Evolutionary conservation across 2,888 invertebrate species (phyloP).

Genomic region (Ophraella communa): DNA sequence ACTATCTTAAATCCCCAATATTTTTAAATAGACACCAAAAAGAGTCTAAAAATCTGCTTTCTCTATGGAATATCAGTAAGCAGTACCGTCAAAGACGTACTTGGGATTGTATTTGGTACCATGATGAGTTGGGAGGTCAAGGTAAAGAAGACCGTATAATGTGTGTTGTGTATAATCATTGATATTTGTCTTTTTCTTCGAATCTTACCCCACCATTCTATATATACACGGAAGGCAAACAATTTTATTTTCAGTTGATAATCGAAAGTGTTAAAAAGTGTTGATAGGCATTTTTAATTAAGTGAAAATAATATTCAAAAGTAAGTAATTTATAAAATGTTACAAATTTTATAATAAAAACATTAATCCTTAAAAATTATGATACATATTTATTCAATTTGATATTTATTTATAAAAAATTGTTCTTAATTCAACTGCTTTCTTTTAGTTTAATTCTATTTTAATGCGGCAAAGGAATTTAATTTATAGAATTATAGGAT

Average conservation of each 20-base stretch:
- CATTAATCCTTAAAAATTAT: too few species aligned
- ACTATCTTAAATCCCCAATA: neutral
- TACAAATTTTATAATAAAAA: neutral
- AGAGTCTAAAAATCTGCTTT: neutral
- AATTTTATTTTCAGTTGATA: constrained; percentile 31
- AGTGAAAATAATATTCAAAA: neutral
- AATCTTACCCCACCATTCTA: constrained; percentile 43
- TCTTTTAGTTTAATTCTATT: too few species aligned
- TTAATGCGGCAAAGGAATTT: too few species aligned
- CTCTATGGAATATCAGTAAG: neutral
- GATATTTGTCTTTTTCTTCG: constrained; percentile 37
- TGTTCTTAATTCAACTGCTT: too few species aligned
- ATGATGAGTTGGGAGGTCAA: constrained; percentile 42
- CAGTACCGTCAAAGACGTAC: constrained; percentile 18
- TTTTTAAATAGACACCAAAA: neutral
- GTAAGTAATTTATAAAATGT: neutral
- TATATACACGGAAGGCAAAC: constrained; percentile 41
- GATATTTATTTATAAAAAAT: too few species aligned
- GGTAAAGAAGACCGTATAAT: constrained; percentile 41
- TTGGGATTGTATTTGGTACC: constrained; percentile 39
- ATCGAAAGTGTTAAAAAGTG: constrained; percentile 27
- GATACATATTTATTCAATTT: too few species aligned
- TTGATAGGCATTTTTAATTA: constrained; percentile 26
- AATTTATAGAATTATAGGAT: too few species aligned
- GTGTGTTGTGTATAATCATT: constrained; percentile 28